Evolutionary conservation across 2,888 invertebrate species (phyloP), one percentile per base, ranked within the genome.

Genomic region (Sympetrum striolatum): DNA sequence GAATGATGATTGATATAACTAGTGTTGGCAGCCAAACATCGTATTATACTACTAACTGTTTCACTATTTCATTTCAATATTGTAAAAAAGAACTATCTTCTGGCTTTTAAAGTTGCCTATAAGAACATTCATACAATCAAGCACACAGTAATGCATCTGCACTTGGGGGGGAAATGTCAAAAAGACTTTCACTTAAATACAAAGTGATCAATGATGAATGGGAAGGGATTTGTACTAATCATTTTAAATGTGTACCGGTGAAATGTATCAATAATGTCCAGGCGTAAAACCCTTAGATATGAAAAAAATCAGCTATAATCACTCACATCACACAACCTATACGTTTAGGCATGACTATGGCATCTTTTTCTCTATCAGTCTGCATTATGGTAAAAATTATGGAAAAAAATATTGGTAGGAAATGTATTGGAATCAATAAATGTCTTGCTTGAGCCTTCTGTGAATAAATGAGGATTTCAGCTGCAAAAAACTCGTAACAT

Each of bases 201-300:
- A 73, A 73, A 73, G 60, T 58, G 86, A 86, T 86, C 60, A 86
- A 86, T 31, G 82, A 53, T 90, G 90, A 91, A n/a, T 60, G 73
- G 91, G 90, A 91, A 91, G 90, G 90, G 90, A 91, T 91, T 91
- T 91, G 91, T 91, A 91, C 91, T 91, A 90, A 91, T 90, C 90
- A 90, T 91, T 91, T 91, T 44, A 91, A 91, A 90, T 82, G 86
- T 82, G 90, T 60, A 90, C 58, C 60, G 15, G 86, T 86, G 18
- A 37, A 86, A 86, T 86, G 86, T 35, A 60, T 86, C 37, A 35
- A 60, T 37, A 86, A 60, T 86, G 35, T 53, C 60, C 60, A 60
- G 58, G 60, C 37, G 37, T 60, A 37, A 60, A 60, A 58, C 86
- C 60, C 86, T 73, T 86, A 64, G 35, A n/a, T 53, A 86, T 64